These are phyloP conservation scores for Heliconius ismenius DNA, from an alignment of 2,888 invertebrate genomes.

Conservation along the genomic window DNA sequence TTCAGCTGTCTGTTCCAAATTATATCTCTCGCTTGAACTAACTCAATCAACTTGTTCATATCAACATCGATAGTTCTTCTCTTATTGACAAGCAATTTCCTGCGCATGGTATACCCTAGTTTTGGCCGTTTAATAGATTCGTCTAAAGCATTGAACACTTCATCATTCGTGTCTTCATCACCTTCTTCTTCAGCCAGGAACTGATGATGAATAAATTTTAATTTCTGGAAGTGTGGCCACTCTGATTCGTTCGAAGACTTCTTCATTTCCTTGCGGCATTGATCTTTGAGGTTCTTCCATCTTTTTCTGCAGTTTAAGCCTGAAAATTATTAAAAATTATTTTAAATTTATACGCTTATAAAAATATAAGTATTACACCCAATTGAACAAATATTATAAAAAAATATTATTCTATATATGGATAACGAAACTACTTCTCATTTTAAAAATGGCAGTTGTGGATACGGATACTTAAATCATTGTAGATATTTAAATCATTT, in stretches of 20 bases:
- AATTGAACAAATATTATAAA: no score
- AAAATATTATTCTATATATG: no score
- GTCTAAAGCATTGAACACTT: slow-evolving; percentile 67
- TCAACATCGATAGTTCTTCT: slow-evolving; percentile 72
- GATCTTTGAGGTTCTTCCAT: slow-evolving; percentile 79
- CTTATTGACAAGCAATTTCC: slow-evolving; percentile 73
- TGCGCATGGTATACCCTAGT: slow-evolving; percentile 74
- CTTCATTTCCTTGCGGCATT: slow-evolving; percentile 78
- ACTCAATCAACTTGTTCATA: slow-evolving; percentile 70
- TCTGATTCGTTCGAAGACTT: slow-evolving; percentile 69
- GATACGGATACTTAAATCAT: no score
- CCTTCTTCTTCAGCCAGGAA: slow-evolving; percentile 72
- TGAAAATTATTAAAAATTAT: slow-evolving; percentile 51
- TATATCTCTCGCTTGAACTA: slow-evolving; percentile 67
- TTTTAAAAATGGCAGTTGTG: no score
- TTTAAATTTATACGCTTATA: neutral
- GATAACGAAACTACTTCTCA: no score
- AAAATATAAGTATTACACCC: neutral
- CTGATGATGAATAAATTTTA: slow-evolving; percentile 73
- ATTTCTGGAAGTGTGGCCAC: slow-evolving; percentile 73
- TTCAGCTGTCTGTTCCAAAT: slow-evolving; percentile 77
- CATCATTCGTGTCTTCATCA: slow-evolving; percentile 68
- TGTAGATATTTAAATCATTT: no score
- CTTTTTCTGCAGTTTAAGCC: slow-evolving; percentile 74
- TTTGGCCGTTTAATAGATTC: slow-evolving; percentile 74